Evolutionary conservation across 2,113 vertebrate species (phyloP), one percentile per base, ranked within the genome.

Genomic region (Fulmarus glacialis): DNA sequence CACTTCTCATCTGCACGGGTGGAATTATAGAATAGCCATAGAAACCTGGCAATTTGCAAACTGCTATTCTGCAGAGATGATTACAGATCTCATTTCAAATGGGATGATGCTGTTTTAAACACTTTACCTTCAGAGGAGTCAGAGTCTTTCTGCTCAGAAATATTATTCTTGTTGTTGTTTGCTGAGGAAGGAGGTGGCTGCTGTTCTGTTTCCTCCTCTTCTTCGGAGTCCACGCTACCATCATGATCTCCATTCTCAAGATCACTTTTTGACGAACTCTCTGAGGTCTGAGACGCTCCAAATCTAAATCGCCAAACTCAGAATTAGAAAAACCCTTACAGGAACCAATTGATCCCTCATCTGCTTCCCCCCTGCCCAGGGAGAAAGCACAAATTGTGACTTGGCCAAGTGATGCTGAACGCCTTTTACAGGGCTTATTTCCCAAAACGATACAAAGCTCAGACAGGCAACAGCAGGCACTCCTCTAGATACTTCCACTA

Each of bases 201-300:
- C 91, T 38, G 89, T 8, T 73, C 78, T 2, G 66, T 12, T 13
- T 95, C 95, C 55, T 98, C 98, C 45, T 98, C 98, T 8, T 97
- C 97, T 15, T 98, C 99, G 0, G 98, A 98, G 80, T 98, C 98
- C 32, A 89, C 88, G 30, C 98, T 98, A 63, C 97, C 96, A 0
- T 98, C 98, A 8, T 94, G 98, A 72, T 98, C 98, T 16, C 98
- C 98, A 0, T 98, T 98, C 84, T 99, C 99, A 72, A 98, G 90
- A 91, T 98, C 98, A 34, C 97, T 98, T 95, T 98, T 98, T 16
- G 98, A 98, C 8, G 98, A 98, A 53, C 98, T 97, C 90, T 99
- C 99, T 2, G 98, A 98, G 53, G 98, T 94, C 38, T 98, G 99
- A 4, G 99, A 99, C 0, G 97, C 98, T 50, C 99, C 99, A 58